These are phyloP conservation scores for Gymnobelideus leadbeateri DNA, from an alignment of 2,113 vertebrate genomes.

Conservation along the genomic window DNA sequence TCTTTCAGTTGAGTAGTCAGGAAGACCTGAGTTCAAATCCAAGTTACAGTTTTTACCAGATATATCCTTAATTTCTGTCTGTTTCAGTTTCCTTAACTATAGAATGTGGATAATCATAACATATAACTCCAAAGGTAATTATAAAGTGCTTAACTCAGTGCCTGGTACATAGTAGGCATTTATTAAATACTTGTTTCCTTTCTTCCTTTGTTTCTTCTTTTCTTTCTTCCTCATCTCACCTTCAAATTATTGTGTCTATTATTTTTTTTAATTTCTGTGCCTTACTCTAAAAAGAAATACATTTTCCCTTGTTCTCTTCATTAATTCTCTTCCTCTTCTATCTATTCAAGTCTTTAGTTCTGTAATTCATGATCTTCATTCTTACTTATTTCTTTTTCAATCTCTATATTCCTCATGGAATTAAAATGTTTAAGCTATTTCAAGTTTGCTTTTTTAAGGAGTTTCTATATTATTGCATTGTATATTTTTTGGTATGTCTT, in stretches of 20 bases:
- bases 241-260: background rate
- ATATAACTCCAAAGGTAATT: background rate
- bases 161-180: background rate
- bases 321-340: background rate
- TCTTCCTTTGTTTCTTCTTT: background rate
- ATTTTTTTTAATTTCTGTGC: background rate
- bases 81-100: background rate
- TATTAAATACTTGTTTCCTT: background rate
- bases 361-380: background rate
- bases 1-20: background rate
- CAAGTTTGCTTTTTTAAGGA: background rate
- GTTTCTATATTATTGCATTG: background rate
- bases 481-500: background rate
- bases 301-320: background rate
- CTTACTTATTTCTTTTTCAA: background rate
- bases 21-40: background rate
- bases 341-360: background rate
- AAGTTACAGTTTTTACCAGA: background rate
- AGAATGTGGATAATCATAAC: background rate
- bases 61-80: background rate
- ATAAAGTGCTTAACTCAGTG: background rate
- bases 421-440: background rate
- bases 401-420: background rate
- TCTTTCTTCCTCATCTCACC: background rate
- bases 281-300: background rate